Evolutionary conservation across 2,797 vertebrate species (phyloP).

Genomic region (Valencia hispanica): DNA sequence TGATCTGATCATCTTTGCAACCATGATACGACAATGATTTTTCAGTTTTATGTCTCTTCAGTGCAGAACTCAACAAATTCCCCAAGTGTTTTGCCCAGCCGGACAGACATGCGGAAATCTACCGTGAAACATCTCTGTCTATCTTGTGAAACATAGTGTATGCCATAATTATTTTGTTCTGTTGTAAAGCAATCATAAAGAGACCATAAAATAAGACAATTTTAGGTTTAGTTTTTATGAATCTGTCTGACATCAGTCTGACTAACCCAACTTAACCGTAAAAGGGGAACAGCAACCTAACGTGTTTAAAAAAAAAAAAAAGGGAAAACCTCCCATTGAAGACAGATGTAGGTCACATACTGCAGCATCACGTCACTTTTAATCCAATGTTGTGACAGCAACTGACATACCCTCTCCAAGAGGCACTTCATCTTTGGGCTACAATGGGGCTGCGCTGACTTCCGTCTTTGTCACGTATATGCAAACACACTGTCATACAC

Average conservation of each 20-base stretch:
- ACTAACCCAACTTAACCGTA: background rate
- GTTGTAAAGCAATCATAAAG: background rate
- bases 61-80: background rate
- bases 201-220: background rate
- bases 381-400: constrained; percentile 60
- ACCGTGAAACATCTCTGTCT: background rate
- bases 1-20: too few species aligned
- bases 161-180: background rate
- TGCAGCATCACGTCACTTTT: constrained; percentile 39
- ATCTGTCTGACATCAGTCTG: background rate
- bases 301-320: background rate
- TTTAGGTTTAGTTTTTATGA: background rate
- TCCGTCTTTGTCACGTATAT: constrained; percentile 41
- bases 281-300: background rate
- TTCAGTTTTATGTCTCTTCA: too few species aligned
- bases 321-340: background rate
- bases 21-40: too few species aligned
- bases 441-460: constrained; percentile 22
- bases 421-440: constrained; percentile 53
- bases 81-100: background rate
- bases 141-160: background rate
- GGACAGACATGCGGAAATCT: background rate
- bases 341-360: constrained; percentile 12
- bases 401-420: constrained; percentile 46
- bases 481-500: constrained; percentile 7